A percentile compares a stretch with the other conserved stretches of the same genome.
These are phyloP conservation scores for Kuschelorhynchus macadamiae DNA, from an alignment of 2,888 invertebrate genomes.

Conservation along the genomic window DNA sequence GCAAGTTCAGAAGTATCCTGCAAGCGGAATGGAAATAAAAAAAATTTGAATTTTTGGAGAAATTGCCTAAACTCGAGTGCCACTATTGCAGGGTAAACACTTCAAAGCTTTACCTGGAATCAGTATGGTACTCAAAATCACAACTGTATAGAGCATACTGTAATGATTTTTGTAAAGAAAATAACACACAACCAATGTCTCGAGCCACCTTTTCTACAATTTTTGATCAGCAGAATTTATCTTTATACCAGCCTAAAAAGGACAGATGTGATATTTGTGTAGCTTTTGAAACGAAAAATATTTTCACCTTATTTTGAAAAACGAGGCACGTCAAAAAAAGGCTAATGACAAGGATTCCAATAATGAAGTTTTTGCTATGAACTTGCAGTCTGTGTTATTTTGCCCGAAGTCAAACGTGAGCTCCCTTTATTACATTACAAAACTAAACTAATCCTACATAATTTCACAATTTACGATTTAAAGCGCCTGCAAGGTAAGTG, in stretches of 20 bases:
- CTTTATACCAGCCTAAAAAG: conserved; percentile 42
- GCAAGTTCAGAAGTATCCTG: too few species aligned
- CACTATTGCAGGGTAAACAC: too few species aligned
- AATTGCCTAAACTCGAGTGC: too few species aligned
- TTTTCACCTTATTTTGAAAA: too few species aligned
- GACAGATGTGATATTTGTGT: conserved; percentile 48
- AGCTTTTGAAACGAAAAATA: conserved; percentile 40
- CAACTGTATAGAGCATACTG: conserved; percentile 23
- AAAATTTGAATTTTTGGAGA: too few species aligned
- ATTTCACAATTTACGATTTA: too few species aligned
- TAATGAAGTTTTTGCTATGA: too few species aligned
- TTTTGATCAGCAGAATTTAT: conserved; percentile 24
- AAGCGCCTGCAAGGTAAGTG: conserved; percentile 40
- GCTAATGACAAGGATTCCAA: conserved; percentile 13
- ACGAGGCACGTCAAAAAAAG: not conserved
- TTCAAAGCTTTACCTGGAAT: too few species aligned
- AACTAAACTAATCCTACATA: too few species aligned
- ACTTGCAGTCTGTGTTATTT: too few species aligned
- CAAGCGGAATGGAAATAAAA: too few species aligned
- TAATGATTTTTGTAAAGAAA: conserved; percentile 16
- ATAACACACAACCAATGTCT: conserved; percentile 19
- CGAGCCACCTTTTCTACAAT: conserved; percentile 28
- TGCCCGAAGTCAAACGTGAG: conserved; percentile 45
- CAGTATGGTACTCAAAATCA: conserved; percentile 5
- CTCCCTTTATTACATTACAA: conserved; percentile 24